Percentiles rank a stretch among this genome's conserved stretches.
phyloP scores from a whole-genome alignment of 2,113 vertebrate species.

The Xenopus laevis region DNA sequence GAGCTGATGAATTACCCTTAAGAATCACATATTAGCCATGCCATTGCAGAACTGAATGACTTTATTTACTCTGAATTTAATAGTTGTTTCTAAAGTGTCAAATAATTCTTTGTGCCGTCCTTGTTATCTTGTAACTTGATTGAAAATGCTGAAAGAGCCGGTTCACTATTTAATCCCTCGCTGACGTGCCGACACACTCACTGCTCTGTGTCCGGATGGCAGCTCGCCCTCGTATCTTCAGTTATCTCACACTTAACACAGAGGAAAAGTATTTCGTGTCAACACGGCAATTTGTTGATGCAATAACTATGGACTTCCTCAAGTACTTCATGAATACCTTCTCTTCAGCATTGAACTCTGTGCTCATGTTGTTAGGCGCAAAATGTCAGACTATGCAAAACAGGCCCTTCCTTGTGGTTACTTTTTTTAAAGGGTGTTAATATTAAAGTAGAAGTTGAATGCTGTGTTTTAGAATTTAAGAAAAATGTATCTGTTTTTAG shows the following conservation, averaged over 20 bases:
- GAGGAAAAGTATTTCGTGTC: constrained; percentile 20
- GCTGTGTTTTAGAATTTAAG: too few relatives aligned
- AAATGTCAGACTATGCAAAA: constrained; percentile 8
- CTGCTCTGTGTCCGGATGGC: constrained; percentile 33
- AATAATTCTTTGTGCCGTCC: background rate
- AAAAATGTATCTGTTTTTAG: too few relatives aligned
- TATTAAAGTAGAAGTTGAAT: too few relatives aligned
- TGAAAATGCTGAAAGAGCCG: constrained; percentile 47
- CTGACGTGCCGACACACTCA: constrained; percentile 43
- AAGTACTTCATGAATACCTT: constrained; percentile 24
- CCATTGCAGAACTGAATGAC: background rate
- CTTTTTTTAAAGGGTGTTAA: too few relatives aligned
- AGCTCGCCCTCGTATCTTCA: constrained; percentile 24
- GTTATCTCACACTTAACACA: constrained; percentile 42
- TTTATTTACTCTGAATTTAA: background rate
- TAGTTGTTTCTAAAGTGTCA: background rate
- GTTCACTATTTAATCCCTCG: constrained; percentile 43
- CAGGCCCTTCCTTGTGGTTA: too few relatives aligned
- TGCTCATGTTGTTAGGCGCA: constrained; percentile 6
- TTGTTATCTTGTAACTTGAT: background rate
- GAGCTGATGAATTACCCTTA: too few relatives aligned
- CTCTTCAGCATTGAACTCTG: constrained; percentile 5
- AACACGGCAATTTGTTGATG: constrained; percentile 19
- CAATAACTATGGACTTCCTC: constrained; percentile 6
- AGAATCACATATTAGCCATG: background rate